Evolutionary conservation across 2,113 vertebrate species (phyloP).

Genomic region (Saguinus imperator): DNA sequence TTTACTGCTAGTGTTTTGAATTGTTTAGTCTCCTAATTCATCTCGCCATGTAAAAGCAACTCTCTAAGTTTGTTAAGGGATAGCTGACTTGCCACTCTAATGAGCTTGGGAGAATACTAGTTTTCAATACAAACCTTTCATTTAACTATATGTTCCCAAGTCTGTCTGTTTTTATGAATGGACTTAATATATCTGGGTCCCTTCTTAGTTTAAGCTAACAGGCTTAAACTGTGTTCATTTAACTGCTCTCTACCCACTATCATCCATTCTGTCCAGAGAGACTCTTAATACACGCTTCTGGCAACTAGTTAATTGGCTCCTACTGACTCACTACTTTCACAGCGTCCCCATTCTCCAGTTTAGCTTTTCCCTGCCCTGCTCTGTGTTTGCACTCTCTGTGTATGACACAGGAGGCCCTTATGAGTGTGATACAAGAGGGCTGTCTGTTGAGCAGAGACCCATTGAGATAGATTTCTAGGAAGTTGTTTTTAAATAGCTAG

Average conservation of each 20-base stretch:
- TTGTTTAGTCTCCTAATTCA: not conserved
- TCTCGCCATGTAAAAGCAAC: not conserved
- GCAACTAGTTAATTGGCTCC: not conserved
- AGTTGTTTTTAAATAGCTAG: not conserved
- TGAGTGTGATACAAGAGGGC: not conserved
- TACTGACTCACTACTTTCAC: not conserved
- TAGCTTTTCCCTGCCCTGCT: not conserved
- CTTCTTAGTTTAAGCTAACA: not conserved
- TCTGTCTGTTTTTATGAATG: constrained; percentile 49
- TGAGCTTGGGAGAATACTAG: constrained; percentile 26
- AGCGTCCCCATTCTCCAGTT: not conserved
- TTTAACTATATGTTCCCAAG: constrained; percentile 50
- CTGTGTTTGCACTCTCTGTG: not conserved
- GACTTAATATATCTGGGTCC: not conserved
- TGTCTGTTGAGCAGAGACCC: not conserved
- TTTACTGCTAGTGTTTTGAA: not conserved
- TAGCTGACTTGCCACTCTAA: constrained; percentile 21
- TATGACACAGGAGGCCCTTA: not conserved
- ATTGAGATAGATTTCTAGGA: not conserved
- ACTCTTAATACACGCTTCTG: not conserved
- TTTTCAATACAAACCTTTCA: constrained; percentile 55
- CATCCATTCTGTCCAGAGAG: not conserved
- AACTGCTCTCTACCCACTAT: not conserved
- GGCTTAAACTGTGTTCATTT: not conserved
- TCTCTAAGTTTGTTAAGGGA: constrained; percentile 16